Evolutionary conservation across 2,888 invertebrate genomes (phyloP).

Genomic region (Saturnia japonica): DNA sequence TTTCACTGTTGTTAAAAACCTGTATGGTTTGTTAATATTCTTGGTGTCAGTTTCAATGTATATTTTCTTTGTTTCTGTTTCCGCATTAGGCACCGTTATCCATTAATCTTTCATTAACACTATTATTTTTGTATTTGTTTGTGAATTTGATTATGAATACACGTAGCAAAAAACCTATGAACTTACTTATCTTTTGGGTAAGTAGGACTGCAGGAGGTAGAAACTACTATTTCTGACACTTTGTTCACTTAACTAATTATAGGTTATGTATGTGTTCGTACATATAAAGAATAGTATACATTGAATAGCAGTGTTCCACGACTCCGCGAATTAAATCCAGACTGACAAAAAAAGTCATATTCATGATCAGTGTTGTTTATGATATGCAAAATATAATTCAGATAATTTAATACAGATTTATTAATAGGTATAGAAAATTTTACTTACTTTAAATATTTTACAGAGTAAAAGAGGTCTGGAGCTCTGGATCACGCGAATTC

Average conservation of each 20-base stretch:
- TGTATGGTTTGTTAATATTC: background rate
- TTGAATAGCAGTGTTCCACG: too few species aligned
- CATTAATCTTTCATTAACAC: background rate
- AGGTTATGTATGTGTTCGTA: too few species aligned
- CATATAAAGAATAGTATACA: too few species aligned
- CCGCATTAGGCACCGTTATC: background rate
- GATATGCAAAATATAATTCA: too few species aligned
- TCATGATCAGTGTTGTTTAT: too few species aligned
- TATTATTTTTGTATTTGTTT: slow-evolving; percentile 3
- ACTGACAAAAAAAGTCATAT: too few species aligned
- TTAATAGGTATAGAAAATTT: too few species aligned
- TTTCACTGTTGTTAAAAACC: background rate
- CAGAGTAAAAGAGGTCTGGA: background rate
- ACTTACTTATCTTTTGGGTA: too few species aligned
- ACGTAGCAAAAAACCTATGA: background rate
- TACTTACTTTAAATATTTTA: too few species aligned
- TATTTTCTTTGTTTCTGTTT: background rate
- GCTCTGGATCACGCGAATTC: background rate
- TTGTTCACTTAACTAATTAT: background rate
- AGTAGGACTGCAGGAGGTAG: background rate
- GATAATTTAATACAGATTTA: too few species aligned
- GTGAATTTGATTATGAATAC: background rate
- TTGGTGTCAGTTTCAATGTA: background rate
- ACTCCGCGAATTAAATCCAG: too few species aligned
- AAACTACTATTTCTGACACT: background rate